Evolutionary conservation across 2,113 vertebrate genomes (phyloP).

Genomic region (Phoenicopterus ruber): DNA sequence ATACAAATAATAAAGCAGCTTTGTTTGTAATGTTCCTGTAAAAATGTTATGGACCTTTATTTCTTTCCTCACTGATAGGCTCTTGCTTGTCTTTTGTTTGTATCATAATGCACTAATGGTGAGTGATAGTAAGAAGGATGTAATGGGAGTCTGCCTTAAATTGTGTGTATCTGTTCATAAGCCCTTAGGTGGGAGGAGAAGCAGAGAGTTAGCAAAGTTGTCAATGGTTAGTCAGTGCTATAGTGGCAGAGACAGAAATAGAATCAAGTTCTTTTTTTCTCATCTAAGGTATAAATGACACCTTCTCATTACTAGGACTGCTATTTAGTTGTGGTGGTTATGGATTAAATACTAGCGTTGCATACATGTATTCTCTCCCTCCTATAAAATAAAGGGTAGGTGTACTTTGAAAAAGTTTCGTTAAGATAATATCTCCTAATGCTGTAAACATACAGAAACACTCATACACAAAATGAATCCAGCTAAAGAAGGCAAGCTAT

Average conservation of each 20-base stretch:
- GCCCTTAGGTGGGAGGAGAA: background rate
- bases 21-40: background rate
- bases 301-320: background rate
- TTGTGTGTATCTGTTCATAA: background rate
- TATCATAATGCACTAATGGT: background rate
- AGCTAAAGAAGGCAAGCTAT: background rate
- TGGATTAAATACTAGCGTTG: background rate
- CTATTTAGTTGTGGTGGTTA: background rate
- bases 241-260: background rate
- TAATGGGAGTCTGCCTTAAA: background rate
- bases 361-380: background rate
- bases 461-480: background rate
- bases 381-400: background rate
- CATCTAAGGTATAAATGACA: background rate
- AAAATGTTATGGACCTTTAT: background rate
- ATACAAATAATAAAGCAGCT: slow-evolving; percentile 10
- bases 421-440: background rate
- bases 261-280: background rate
- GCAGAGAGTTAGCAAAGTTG: background rate
- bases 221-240: background rate
- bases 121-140: background rate
- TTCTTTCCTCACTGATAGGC: background rate
- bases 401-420: background rate
- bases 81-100: background rate
- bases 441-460: background rate